Base-by-base conservation (phyloP, 2,113 vertebrate genomes). In the Pelmatolapia mariae region DNA sequence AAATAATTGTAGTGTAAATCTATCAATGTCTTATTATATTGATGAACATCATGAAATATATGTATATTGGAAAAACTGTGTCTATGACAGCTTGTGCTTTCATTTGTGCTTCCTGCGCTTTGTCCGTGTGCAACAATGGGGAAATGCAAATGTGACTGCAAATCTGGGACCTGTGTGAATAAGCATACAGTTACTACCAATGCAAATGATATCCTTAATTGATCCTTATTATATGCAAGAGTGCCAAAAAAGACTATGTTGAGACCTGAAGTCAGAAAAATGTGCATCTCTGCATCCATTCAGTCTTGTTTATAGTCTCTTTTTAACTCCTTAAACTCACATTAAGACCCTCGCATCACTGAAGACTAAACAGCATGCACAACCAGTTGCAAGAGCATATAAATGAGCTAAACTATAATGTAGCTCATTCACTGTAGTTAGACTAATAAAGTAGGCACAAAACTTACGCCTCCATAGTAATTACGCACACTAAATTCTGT, bases 11-110 rank as follows among this genome's bases (percentile, higher is more conserved):
- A 96, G 96, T 96, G 96, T 96, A 96, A 97, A 96, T 96, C 95
- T 95, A 96, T 97, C 96, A 96, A 96, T 97, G 96, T 97, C 96
- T 96, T 96, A 96, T 96, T 97, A 96, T 97, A 96, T 94, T 95
- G 96, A 97, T 96, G 96, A 97, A 96, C 96, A 96, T 97, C 94
- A 96, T 96, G 95, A 96, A 95, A 96, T 93, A 96, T 96, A 97
- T 96, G 96, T 96, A 97, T 96, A 95, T 96, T 95, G 93, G 94
- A 96, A 96, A 96, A 96, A 95, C 89, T 91, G 91, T 94, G 92
- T 93, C 95, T 93, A 90, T 88, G 92, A 90, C 81, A 92, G 91
- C 81, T 93, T 93, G 94, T 95, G 92, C 88, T 93, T 95, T 91
- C 90, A 92, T 95, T 92, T 92, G 95, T 94, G 95, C 85, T 93